These are phyloP conservation scores for Endotricha flammealis DNA, from an alignment of 2,888 invertebrate genomes.

Conservation along the genomic window DNA sequence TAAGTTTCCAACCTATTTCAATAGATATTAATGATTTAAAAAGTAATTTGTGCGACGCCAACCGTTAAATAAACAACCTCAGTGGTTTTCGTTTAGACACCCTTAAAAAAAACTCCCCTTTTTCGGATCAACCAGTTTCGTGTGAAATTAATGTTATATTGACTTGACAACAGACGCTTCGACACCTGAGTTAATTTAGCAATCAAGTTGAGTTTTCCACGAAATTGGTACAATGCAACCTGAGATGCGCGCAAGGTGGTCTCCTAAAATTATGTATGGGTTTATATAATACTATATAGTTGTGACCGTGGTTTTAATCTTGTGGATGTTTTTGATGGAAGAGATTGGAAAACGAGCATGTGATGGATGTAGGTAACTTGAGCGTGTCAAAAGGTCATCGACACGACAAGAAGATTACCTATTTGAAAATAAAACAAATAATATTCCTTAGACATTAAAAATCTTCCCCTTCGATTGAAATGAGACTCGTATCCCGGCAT, in stretches of 20 bases:
- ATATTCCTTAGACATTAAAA: no score
- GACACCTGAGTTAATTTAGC: conserved; percentile 55
- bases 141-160: conserved; percentile 8
- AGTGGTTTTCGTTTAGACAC: conserved; percentile 23
- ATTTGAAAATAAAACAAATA: no score
- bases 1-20: background rate
- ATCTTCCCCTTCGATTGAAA: no score
- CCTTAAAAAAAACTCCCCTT: conserved; percentile 16
- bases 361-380: no score
- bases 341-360: no score
- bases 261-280: no score
- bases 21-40: conserved; percentile 25
- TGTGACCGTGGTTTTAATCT: no score
- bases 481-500: no score
- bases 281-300: no score
- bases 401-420: no score
- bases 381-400: no score
- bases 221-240: conserved; percentile 52
- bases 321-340: no score
- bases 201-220: conserved; percentile 55
- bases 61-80: conserved; percentile 47
- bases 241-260: conserved; percentile 61
- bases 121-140: conserved; percentile 11
- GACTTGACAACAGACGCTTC: conserved; percentile 40
- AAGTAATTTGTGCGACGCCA: conserved; percentile 39